Evolutionary conservation across 2,797 vertebrate genomes (phyloP).

Genomic region (Falco concolor): DNA sequence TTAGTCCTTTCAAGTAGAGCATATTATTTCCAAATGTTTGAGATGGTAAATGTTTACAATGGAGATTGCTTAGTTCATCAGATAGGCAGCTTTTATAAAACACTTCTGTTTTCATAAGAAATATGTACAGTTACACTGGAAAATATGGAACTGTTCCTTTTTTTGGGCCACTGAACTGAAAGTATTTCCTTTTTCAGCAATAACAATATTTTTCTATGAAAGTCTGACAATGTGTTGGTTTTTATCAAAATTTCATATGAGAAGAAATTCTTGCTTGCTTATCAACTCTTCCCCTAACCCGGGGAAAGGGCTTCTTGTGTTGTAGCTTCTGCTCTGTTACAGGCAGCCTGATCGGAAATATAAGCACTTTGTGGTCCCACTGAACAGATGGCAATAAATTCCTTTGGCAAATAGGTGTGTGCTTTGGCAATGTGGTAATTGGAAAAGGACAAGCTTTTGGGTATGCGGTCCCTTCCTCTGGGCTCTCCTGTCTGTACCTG

Average conservation of each 20-base stretch:
- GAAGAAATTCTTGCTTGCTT: background rate
- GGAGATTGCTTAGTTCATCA: background rate
- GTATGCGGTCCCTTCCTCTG: accelerated
- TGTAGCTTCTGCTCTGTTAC: background rate
- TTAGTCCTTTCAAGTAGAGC: background rate
- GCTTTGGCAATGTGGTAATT: background rate
- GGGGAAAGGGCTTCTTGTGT: background rate
- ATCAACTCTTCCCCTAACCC: background rate
- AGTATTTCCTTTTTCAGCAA: background rate
- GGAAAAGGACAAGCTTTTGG: background rate
- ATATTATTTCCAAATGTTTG: background rate
- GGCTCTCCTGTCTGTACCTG: no score
- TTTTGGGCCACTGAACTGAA: background rate
- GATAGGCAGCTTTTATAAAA: background rate
- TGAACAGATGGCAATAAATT: background rate
- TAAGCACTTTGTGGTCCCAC: background rate
- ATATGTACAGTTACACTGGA: background rate
- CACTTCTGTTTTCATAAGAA: background rate
- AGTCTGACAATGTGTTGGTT: background rate
- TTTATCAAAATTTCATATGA: background rate
- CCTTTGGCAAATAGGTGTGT: background rate
- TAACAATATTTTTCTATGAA: background rate
- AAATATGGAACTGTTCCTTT: background rate
- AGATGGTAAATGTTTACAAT: background rate
- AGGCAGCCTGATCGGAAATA: background rate